Evolutionary conservation across 1,140 invertebrate species (phyloP).

Genomic region (Caerostris darwini): DNA sequence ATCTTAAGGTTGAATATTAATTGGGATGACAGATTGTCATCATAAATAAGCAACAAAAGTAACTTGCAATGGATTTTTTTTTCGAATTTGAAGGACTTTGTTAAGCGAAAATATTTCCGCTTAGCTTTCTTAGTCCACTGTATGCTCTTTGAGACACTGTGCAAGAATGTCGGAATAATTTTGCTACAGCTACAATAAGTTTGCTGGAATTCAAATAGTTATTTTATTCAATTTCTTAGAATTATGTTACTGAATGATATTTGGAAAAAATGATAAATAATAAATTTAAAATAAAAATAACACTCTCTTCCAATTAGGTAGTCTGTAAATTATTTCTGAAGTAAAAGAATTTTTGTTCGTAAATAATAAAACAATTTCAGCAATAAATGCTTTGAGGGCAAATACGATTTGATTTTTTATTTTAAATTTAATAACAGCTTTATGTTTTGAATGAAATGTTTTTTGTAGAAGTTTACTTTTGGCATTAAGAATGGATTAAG

Average conservation of each 20-base stretch:
- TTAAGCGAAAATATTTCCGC: background rate
- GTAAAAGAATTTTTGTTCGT: background rate
- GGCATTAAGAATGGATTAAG: too few species aligned
- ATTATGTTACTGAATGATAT: too few species aligned
- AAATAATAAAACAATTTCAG: background rate
- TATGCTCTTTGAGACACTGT: background rate
- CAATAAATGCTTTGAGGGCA: background rate
- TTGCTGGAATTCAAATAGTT: too few species aligned
- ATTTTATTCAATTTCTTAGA: too few species aligned
- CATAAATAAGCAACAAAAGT: slow-evolving; percentile 41
- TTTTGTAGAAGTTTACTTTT: too few species aligned
- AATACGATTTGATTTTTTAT: background rate
- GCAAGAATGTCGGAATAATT: background rate
- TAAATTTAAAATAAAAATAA: background rate
- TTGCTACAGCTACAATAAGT: background rate
- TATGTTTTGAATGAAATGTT: too few species aligned
- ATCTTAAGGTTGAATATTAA: slow-evolving; percentile 39
- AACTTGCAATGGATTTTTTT: background rate
- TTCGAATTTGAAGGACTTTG: background rate
- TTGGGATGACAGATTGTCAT: background rate
- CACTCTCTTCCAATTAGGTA: background rate
- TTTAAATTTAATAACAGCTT: too few species aligned
- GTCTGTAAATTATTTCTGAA: background rate
- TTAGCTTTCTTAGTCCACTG: background rate
- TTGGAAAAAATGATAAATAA: background rate